Percentiles rank a stretch among this genome's conserved stretches.
Conservation (phyloP, 1,140 invertebrate genomes). For the Pachyrhynchus sulphureomaculatus region DNA sequence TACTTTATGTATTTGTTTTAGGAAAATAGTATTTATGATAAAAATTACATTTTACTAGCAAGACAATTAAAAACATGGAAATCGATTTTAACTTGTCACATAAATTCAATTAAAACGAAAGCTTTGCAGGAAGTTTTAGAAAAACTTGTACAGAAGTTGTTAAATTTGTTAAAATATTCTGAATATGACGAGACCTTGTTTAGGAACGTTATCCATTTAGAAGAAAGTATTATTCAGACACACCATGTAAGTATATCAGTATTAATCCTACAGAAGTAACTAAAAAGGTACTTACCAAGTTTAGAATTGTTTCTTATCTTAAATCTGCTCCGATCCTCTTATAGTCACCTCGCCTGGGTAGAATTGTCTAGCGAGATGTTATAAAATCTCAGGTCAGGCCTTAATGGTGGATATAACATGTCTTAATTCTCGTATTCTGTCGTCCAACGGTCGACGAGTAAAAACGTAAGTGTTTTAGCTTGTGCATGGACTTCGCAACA, state of each 20-base stretch:
- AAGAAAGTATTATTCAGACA: conserved; percentile 33
- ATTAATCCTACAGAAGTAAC: background rate
- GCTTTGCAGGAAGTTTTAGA: conserved; percentile 36
- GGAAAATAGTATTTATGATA: conserved; percentile 15
- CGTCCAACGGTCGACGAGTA: no score
- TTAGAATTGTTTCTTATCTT: no score
- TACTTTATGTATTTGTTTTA: no score
- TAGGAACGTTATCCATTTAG: conserved; percentile 33
- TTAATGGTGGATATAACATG: no score
- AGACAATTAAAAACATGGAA: conserved; percentile 36
- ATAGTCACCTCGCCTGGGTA: no score
- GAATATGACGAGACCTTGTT: conserved; percentile 21
- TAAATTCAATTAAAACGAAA: conserved; percentile 40
- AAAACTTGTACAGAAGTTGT: conserved; percentile 31
- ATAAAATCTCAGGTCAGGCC: no score
- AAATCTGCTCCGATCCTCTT: no score
- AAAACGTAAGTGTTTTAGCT: no score
- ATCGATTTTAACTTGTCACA: conserved; percentile 32
- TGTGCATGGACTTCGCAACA: no score
- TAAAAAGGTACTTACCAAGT: background rate
- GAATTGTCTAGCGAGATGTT: no score
- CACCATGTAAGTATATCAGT: conserved; percentile 32
- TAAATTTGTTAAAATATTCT: conserved; percentile 10
- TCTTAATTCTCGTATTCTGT: no score
- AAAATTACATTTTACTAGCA: conserved; percentile 17